Evolutionary conservation across 2,113 vertebrate species (phyloP).

Genomic region (Ariopsis seemanni): DNA sequence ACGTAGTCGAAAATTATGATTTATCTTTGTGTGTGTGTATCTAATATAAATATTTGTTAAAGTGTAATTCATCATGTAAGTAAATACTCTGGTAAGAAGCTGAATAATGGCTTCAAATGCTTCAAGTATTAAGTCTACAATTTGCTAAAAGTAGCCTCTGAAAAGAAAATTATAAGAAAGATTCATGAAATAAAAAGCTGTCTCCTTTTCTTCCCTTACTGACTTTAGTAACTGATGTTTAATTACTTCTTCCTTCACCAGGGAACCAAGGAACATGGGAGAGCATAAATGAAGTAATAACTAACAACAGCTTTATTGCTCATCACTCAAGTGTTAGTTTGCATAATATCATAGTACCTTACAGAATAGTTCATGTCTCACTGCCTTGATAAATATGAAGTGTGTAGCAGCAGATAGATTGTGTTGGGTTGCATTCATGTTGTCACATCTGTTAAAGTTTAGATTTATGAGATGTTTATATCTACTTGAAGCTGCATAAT

Average conservation of each 20-base stretch:
- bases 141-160: background rate
- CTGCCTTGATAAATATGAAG: background rate
- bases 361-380: background rate
- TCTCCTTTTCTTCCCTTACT: background rate
- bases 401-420: background rate
- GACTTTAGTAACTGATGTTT: background rate
- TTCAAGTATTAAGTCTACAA: background rate
- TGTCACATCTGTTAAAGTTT: background rate
- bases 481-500: background rate
- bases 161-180: background rate
- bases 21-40: no score
- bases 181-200: background rate
- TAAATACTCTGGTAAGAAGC: background rate
- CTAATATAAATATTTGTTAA: background rate
- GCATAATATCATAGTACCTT: background rate
- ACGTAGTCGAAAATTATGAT: background rate
- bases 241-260: background rate
- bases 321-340: background rate
- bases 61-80: background rate
- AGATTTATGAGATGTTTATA: background rate
- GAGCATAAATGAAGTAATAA: background rate
- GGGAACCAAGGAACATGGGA: background rate
- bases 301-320: background rate
- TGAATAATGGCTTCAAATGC: no score
- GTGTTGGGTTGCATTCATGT: background rate